Conservation (phyloP, 2,797 vertebrate genomes). For the Ficedula albicollis region DNA sequence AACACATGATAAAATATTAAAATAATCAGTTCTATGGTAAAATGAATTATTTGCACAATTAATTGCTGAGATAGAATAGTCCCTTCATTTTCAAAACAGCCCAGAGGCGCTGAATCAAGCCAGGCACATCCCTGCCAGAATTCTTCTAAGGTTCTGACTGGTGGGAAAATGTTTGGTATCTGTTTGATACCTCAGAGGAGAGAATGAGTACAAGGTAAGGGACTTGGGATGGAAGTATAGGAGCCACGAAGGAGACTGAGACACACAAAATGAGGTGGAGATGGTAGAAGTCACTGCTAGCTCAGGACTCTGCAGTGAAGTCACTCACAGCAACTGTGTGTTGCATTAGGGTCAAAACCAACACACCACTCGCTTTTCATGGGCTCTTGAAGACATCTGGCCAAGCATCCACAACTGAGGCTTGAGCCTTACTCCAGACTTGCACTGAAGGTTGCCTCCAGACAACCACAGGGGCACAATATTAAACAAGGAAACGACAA, state of each 20-base stretch:
- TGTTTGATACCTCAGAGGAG: neutral
- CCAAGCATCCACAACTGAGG: neutral
- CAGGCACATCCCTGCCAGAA: neutral
- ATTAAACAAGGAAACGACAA: neutral
- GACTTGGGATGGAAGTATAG: neutral
- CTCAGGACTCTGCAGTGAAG: neutral
- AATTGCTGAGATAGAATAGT: neutral
- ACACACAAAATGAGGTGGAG: neutral
- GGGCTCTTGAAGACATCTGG: neutral
- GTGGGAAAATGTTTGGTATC: neutral
- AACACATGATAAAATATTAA: neutral
- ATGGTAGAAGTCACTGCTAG: neutral
- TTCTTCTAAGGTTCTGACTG: neutral
- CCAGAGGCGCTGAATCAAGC: neutral
- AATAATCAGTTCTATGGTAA: neutral
- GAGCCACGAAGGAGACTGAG: neutral
- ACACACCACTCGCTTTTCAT: neutral
- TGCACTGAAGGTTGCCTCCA: neutral
- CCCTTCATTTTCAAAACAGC: neutral
- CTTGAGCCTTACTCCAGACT: neutral
- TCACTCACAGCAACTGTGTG: neutral
- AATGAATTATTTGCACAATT: conserved; percentile 32
- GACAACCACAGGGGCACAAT: neutral
- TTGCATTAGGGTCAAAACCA: neutral
- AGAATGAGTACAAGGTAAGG: neutral